Conservation (phyloP, 2,113 vertebrate species). For the Ursus arctos region DNA sequence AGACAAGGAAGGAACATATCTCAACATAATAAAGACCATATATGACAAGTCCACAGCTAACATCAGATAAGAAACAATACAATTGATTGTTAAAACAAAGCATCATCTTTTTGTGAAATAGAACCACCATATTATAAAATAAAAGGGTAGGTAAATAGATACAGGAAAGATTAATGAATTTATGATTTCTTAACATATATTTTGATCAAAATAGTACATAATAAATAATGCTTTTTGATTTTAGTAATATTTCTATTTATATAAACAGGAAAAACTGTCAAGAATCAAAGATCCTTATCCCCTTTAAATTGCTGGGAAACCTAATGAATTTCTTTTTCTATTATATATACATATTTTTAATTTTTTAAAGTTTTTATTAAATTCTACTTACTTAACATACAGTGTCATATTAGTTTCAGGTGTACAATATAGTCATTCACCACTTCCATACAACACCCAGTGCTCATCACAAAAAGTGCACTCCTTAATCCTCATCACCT, state of each 20-base stretch:
- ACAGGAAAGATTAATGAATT: background rate
- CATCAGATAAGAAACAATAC: background rate
- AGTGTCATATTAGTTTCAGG: background rate
- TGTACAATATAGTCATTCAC: background rate
- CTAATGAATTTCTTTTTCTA: background rate
- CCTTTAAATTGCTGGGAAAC: background rate
- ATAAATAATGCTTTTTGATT: background rate
- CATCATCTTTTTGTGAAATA: background rate
- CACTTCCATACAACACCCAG: background rate
- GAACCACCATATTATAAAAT: background rate
- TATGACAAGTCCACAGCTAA: background rate
- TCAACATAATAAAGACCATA: background rate
- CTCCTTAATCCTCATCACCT: background rate
- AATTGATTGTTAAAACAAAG: background rate
- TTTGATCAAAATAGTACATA: background rate
- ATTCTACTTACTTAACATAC: background rate
- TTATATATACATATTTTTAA: rapidly evolving
- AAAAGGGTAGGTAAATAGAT: background rate
- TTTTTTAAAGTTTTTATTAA: background rate
- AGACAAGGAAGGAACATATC: background rate
- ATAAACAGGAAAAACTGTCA: background rate
- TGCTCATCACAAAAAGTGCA: background rate
- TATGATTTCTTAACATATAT: background rate
- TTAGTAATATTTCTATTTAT: background rate
- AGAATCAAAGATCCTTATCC: background rate